Evolutionary conservation across 2,888 invertebrate genomes (phyloP).

Genomic region (Stramonita haemastoma): DNA sequence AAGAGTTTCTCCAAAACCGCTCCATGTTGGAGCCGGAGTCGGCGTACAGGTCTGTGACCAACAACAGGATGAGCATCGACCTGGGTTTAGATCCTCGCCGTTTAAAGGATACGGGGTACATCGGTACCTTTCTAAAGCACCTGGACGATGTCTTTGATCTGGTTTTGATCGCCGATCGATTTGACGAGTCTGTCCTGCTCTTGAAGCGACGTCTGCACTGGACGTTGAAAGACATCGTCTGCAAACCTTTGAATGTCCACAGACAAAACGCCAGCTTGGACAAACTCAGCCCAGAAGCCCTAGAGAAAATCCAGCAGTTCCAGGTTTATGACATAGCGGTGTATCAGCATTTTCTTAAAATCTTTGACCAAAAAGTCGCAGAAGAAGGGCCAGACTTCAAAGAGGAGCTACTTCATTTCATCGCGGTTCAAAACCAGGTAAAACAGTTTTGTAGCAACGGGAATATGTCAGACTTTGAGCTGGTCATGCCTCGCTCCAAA

Average conservation of each 20-base stretch:
- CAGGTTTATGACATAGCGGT: neutral
- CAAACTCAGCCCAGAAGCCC: neutral
- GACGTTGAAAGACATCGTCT: constrained; percentile 42
- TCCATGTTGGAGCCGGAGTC: neutral
- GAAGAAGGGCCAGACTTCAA: constrained; percentile 8
- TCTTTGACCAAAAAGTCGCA: neutral
- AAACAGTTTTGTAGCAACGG: too few species aligned
- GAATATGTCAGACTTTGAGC: too few species aligned
- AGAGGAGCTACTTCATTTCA: neutral
- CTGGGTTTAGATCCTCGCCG: constrained; percentile 24
- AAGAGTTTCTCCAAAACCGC: neutral
- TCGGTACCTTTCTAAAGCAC: constrained; percentile 11
- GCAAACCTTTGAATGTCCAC: constrained; percentile 20
- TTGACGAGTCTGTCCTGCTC: constrained; percentile 43
- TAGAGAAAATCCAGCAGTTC: neutral
- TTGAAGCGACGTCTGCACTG: constrained; percentile 35
- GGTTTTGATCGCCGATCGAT: constrained; percentile 38
- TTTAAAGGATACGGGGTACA: neutral
- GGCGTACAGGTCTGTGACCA: constrained; percentile 29
- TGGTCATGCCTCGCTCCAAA: too few species aligned
- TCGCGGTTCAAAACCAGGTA: too few species aligned
- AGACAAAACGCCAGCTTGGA: neutral
- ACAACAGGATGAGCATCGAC: constrained; percentile 44
- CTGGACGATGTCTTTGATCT: constrained; percentile 34
- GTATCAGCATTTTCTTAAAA: neutral